Conservation (phyloP, 1,140 invertebrate species). For the Cydia strobilella region DNA sequence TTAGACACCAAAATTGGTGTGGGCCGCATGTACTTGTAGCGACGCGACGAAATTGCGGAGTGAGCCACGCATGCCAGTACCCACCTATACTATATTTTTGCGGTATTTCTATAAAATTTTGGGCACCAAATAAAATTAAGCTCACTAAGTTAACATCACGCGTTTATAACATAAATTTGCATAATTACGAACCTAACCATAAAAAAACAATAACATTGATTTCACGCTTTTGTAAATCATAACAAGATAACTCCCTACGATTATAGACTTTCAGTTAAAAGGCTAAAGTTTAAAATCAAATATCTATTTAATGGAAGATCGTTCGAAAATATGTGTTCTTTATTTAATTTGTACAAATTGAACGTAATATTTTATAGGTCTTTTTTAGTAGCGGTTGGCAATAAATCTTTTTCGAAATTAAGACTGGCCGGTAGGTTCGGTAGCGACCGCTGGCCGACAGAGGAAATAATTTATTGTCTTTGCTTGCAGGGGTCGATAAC, state of each 20-base stretch:
- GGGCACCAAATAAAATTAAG: conserved; percentile 12
- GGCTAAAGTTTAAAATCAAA: not conserved
- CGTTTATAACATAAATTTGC: conserved; percentile 18
- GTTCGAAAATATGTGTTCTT: conserved; percentile 25
- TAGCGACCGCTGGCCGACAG: conserved; percentile 41
- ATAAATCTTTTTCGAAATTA: conserved; percentile 56
- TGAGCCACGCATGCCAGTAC: too few species aligned
- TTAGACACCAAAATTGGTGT: too few species aligned
- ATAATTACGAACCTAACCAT: conserved; percentile 29
- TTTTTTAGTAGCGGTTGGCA: conserved; percentile 42
- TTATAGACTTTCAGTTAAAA: not conserved
- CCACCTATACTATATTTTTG: not conserved
- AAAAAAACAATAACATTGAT: conserved; percentile 32
- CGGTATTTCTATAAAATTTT: not conserved
- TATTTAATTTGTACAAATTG: conserved; percentile 56
- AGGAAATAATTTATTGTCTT: conserved; percentile 47
- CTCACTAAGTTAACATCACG: conserved; percentile 7
- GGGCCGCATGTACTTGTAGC: too few species aligned
- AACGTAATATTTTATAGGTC: conserved; percentile 45
- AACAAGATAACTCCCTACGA: not conserved
- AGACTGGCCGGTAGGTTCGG: conserved; percentile 47
- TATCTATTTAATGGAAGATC: not conserved
- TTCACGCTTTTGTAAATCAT: conserved; percentile 16
- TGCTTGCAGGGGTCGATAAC: conserved; percentile 36
- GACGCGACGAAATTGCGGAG: too few species aligned